Evolutionary conservation across 2,888 invertebrate species (phyloP).

Genomic region (Prosopocoilus inquinatus): DNA sequence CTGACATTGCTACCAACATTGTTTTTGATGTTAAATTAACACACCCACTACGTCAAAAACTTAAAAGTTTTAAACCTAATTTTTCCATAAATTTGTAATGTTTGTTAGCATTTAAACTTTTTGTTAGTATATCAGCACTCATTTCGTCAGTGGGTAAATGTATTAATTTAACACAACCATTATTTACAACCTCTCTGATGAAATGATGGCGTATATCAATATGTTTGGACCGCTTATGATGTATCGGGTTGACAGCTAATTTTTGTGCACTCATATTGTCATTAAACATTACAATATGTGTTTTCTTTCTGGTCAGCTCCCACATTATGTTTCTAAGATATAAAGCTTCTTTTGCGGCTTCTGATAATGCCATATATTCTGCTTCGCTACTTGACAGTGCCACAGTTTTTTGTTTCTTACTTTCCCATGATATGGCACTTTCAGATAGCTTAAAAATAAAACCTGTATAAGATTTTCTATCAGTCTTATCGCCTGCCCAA

Average conservation of each 20-base stretch:
- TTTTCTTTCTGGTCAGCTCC: conserved; percentile 11
- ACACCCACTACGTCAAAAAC: conserved; percentile 11
- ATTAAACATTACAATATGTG: conserved; percentile 3
- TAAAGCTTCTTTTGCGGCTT: conserved; percentile 31
- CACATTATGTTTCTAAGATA: conserved; percentile 15
- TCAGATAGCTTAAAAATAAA: too few relatives aligned
- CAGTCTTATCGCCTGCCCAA: too few relatives aligned
- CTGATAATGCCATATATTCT: conserved; percentile 35
- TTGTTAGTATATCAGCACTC: conserved; percentile 25
- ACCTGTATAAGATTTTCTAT: too few relatives aligned
- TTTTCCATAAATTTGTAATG: too few relatives aligned
- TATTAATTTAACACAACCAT: conserved; percentile 13
- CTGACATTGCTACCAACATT: too few relatives aligned
- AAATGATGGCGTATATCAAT: conserved; percentile 28
- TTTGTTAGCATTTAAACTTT: conserved; percentile 16
- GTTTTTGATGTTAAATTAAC: too few relatives aligned
- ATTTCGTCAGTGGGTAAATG: conserved; percentile 23
- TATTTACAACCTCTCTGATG: conserved; percentile 20
- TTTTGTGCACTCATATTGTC: conserved; percentile 13
- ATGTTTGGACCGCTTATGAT: conserved; percentile 23
- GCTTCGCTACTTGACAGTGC: conserved; percentile 22
- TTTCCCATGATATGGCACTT: too few relatives aligned
- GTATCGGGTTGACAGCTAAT: conserved; percentile 7
- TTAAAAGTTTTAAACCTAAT: conserved; percentile 5
- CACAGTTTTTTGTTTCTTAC: too few relatives aligned